Evolutionary conservation across 2,797 vertebrate species (phyloP).

Genomic region (Potorous gilbertii): DNA sequence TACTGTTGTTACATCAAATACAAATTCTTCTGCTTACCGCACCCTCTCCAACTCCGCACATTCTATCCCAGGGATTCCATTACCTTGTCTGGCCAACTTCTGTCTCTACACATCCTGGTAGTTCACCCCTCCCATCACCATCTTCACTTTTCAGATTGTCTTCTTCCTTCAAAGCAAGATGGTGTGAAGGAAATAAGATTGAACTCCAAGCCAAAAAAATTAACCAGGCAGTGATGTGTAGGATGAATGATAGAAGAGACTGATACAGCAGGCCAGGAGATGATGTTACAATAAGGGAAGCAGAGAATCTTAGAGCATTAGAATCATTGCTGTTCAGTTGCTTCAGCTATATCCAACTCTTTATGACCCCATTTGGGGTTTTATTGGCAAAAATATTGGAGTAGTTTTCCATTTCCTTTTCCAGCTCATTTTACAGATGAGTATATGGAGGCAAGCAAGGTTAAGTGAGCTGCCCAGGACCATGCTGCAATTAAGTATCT

Average conservation of each 20-base stretch:
- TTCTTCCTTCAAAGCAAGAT: not conserved
- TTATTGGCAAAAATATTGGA: not conserved
- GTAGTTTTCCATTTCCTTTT: not conserved
- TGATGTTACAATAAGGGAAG: too few relatives aligned
- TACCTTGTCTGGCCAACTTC: not conserved
- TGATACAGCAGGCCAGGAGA: too few relatives aligned
- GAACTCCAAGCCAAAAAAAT: not conserved
- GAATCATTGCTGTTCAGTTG: too few relatives aligned
- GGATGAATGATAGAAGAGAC: too few relatives aligned
- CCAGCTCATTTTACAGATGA: not conserved
- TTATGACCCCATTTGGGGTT: not conserved
- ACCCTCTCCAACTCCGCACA: not conserved
- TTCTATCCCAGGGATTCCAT: too few relatives aligned
- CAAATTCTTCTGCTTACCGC: not conserved
- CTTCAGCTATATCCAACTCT: too few relatives aligned
- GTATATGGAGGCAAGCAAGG: not conserved
- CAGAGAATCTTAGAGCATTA: too few relatives aligned
- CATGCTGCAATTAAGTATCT: not conserved
- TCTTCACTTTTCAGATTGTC: not conserved
- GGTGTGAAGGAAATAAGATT: not conserved
- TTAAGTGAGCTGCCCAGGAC: not conserved
- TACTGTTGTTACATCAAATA: too few relatives aligned
- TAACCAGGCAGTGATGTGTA: too few relatives aligned
- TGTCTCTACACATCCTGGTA: not conserved
- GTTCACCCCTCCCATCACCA: not conserved